Percentiles rank a stretch among this genome's conserved stretches.
Conservation (phyloP, 2,797 vertebrate genomes). For the Antrozous pallidus region DNA sequence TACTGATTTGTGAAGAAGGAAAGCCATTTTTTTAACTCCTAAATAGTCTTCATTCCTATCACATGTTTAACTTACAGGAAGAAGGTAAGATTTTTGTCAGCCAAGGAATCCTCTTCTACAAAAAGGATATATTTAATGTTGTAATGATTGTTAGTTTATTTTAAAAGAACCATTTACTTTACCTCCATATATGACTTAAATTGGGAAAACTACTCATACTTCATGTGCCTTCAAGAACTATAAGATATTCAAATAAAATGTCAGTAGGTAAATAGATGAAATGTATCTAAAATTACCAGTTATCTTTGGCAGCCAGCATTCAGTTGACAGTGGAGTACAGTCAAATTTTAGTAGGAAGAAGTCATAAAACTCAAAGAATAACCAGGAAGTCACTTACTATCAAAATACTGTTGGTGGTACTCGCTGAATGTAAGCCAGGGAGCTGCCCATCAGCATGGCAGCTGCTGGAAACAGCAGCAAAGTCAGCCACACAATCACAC, state of each 20-base stretch:
- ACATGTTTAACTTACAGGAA: not conserved
- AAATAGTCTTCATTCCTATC: not conserved
- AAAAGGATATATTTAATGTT: not conserved
- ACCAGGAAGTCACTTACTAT: not conserved
- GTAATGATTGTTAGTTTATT: not conserved
- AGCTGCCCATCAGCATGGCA: not conserved
- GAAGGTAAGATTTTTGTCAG: not conserved
- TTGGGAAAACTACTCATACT: not conserved
- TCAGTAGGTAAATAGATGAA: not conserved
- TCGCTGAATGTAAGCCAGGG: not conserved
- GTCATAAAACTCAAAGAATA: not conserved
- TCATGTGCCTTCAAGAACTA: not conserved
- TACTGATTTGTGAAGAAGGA: not conserved
- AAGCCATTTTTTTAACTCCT: not conserved
- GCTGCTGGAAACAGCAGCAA: not conserved
- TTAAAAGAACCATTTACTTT: not conserved
- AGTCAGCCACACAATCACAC: not conserved
- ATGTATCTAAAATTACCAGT: not conserved
- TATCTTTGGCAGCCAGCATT: not conserved
- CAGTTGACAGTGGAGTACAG: not conserved
- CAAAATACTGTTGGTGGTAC: not conserved
- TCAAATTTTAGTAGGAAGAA: not conserved
- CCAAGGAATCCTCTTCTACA: not conserved
- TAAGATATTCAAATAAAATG: constrained; percentile 31
- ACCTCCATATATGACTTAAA: not conserved